These are phyloP conservation scores for Panulirus ornatus DNA, from an alignment of 1,140 invertebrate genomes.

Conservation along the genomic window DNA sequence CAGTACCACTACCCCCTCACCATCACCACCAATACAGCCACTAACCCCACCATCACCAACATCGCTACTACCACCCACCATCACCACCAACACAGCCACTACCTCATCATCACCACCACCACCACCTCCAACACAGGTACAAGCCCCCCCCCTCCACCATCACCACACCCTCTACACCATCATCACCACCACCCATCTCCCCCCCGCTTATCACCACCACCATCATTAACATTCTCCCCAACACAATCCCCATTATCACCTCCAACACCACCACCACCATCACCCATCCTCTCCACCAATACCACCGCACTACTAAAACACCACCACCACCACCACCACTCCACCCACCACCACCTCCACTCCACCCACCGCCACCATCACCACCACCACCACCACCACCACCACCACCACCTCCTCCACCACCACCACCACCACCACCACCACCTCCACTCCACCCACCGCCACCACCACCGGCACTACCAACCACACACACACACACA, in stretches of 20 bases:
- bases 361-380: background rate
- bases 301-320: background rate
- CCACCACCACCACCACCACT: background rate
- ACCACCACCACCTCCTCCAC: constrained; percentile 13
- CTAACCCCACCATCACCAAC: background rate
- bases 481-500: background rate
- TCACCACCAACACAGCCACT: background rate
- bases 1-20: background rate
- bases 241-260: background rate
- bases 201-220: background rate
- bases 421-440: background rate
- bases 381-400: background rate
- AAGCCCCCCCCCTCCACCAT: background rate
- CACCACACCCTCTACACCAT: background rate
- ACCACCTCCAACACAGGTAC: background rate
- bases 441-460: background rate
- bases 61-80: background rate
- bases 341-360: background rate
- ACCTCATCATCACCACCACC: background rate
- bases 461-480: background rate
- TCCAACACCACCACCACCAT: background rate
- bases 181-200: background rate
- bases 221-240: background rate
- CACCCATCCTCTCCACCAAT: too few species aligned
- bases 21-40: too few species aligned